These are phyloP conservation scores for Dinocampus coccinellae DNA, from an alignment of 2,888 invertebrate genomes.

Conservation along the genomic window DNA sequence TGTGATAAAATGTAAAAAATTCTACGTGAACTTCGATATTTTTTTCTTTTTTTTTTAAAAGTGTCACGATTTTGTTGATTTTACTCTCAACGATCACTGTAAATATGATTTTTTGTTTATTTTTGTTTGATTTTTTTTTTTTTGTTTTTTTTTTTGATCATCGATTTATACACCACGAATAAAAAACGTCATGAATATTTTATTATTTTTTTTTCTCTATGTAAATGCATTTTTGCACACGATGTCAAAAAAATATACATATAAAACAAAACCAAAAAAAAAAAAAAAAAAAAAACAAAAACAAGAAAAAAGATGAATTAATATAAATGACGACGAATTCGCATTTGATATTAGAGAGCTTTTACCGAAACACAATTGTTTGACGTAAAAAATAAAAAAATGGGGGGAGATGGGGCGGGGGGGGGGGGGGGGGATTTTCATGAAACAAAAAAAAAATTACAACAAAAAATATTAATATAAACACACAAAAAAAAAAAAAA, in stretches of 20 bases:
- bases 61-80: not conserved
- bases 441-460: not conserved
- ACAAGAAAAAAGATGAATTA: not conserved
- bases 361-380: not conserved
- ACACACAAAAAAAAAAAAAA: not conserved
- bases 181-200: not conserved
- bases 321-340: not conserved
- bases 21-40: not conserved
- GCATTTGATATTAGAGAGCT: not conserved
- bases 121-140: too few relatives aligned
- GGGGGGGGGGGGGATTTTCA: too few relatives aligned
- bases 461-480: not conserved
- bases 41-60: not conserved
- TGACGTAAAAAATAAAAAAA: not conserved
- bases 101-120: too few relatives aligned
- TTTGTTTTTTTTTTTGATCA: too few relatives aligned
- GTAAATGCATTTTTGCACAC: not conserved
- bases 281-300: not conserved
- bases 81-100: not conserved
- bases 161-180: not conserved
- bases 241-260: too few relatives aligned
- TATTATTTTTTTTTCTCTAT: not conserved
- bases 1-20: constrained; percentile 39
- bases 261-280: too few relatives aligned
- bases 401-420: too few relatives aligned